phyloP scores from a whole-genome alignment of 2,797 vertebrate species.

The Aratinga solstitialis region DNA sequence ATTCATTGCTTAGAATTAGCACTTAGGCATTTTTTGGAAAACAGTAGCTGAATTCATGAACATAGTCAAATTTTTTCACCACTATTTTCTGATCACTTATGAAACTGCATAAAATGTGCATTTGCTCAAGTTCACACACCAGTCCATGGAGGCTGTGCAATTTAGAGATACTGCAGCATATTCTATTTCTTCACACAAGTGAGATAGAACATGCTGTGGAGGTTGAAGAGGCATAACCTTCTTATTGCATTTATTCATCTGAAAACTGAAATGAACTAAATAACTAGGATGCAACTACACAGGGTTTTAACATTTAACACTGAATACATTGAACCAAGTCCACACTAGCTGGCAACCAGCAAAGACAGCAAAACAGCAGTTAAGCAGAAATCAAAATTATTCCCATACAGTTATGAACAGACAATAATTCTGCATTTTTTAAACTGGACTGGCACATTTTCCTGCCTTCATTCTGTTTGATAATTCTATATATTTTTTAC shows the following conservation, averaged over 20 bases:
- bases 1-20: background rate
- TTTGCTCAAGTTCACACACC: background rate
- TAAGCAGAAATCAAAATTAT: slow-evolving; percentile 34
- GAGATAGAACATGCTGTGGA: slow-evolving; percentile 5
- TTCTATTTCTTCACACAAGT: background rate
- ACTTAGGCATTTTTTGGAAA: background rate
- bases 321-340: slow-evolving; percentile 53
- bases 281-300: slow-evolving; percentile 27
- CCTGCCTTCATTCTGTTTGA: background rate
- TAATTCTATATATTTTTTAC: background rate
- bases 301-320: slow-evolving; percentile 53
- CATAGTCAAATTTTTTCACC: background rate
- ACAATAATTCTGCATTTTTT: background rate
- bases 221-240: slow-evolving; percentile 35
- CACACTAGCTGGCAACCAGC: slow-evolving; percentile 35
- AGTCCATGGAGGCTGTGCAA: background rate
- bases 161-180: background rate
- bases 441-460: background rate
- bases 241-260: slow-evolving; percentile 47
- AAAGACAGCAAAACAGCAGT: background rate
- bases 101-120: background rate
- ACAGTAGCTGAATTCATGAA: background rate
- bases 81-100: background rate
- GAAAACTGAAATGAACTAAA: slow-evolving; percentile 43
- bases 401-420: background rate